phyloP scores from a whole-genome alignment of 2,113 vertebrate genomes.

The Myrmecophaga tridactyla region DNA sequence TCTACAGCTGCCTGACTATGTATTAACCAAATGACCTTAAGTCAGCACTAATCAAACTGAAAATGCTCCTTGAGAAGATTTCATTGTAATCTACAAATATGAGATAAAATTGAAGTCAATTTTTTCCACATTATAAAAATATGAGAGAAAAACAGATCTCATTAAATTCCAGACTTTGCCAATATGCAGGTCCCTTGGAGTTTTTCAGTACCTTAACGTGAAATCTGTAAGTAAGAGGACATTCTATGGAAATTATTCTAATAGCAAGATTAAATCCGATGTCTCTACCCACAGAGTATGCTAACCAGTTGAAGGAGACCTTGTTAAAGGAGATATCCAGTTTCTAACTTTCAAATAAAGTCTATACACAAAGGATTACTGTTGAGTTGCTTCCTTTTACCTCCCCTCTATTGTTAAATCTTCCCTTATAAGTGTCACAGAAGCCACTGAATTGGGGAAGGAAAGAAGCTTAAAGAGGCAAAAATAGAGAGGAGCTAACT shows the following conservation, averaged over 20 bases:
- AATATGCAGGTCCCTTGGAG: background rate
- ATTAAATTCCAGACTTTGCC: conserved; percentile 48
- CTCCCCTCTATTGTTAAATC: background rate
- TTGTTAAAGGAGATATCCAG: background rate
- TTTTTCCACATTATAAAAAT: conserved; percentile 53
- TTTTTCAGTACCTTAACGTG: background rate
- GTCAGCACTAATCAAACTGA: conserved; percentile 29
- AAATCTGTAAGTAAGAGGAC: background rate
- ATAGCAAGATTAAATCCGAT: conserved; percentile 25
- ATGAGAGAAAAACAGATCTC: background rate
- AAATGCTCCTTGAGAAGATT: conserved; percentile 44
- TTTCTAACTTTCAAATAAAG: background rate
- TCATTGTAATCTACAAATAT: conserved; percentile 30
- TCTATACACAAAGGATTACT: background rate
- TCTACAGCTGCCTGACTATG: conserved; percentile 38
- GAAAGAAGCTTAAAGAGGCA: background rate
- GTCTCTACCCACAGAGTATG: background rate
- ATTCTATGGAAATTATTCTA: conserved; percentile 6
- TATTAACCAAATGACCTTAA: conserved; percentile 66
- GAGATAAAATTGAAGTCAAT: conserved; percentile 37
- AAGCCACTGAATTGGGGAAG: background rate
- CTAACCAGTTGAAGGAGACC: background rate
- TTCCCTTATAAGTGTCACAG: background rate
- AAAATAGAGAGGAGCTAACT: background rate
- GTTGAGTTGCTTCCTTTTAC: background rate